These are phyloP conservation scores for Lithosia quadra DNA, from an alignment of 2,888 invertebrate genomes.

Conservation along the genomic window DNA sequence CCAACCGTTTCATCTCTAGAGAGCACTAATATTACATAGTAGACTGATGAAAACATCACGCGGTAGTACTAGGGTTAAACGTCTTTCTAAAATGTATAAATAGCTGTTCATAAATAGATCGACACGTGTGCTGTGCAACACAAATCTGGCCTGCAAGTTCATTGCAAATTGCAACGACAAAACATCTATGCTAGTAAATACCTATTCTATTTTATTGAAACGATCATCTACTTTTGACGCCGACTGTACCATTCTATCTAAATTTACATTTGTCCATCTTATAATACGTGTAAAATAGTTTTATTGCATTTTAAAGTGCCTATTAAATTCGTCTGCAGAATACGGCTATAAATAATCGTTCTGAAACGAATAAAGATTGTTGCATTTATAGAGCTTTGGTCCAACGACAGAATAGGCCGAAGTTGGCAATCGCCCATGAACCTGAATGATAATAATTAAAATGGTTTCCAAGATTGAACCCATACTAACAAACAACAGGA, in stretches of 20 bases:
- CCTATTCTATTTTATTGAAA: too few relatives aligned
- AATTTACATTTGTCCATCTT: neutral
- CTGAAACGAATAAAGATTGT: neutral
- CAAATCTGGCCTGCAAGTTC: conserved; percentile 15
- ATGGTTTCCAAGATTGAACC: too few relatives aligned
- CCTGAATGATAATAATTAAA: conserved; percentile 52
- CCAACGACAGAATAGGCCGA: conserved; percentile 26
- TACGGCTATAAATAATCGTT: neutral
- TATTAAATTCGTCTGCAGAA: neutral
- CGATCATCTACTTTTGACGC: too few relatives aligned
- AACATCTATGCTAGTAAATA: neutral
- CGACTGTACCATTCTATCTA: too few relatives aligned
- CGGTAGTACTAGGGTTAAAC: conserved; percentile 17
- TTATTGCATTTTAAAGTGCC: neutral
- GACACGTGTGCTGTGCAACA: conserved; percentile 30
- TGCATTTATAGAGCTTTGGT: conserved; percentile 29
- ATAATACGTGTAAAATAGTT: neutral
- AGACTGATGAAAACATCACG: too few relatives aligned
- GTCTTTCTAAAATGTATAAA: conserved; percentile 27
- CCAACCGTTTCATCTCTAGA: too few relatives aligned
- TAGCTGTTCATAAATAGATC: conserved; percentile 32
- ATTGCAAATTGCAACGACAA: conserved; percentile 13
- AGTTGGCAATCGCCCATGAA: conserved; percentile 56
- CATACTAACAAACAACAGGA: too few relatives aligned
- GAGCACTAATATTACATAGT: too few relatives aligned